phyloP scores from a whole-genome alignment of 2,888 invertebrate species.

The Eubasilissa splendida region DNA sequence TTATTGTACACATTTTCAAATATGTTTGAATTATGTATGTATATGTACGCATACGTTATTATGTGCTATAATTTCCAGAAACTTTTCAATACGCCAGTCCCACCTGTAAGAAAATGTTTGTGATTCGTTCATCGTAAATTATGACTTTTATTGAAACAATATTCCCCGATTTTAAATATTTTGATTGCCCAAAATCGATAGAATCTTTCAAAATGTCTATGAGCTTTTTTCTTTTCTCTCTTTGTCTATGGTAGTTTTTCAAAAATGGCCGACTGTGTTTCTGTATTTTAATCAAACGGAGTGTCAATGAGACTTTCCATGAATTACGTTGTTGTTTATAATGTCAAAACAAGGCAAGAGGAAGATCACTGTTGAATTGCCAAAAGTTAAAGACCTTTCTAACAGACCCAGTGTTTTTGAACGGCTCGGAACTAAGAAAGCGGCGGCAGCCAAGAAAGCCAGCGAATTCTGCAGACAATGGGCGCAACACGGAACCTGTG shows the following conservation, averaged over 20 bases:
- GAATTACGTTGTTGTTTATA: slow-evolving; percentile 54
- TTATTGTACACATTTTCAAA: too few species aligned
- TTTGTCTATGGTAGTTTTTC: slow-evolving; percentile 36
- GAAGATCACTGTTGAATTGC: slow-evolving; percentile 84
- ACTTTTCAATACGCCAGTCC: too few species aligned
- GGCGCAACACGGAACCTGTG: slow-evolving; percentile 84
- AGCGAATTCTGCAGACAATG: slow-evolving; percentile 84
- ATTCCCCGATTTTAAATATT: too few species aligned
- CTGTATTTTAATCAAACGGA: slow-evolving; percentile 48
- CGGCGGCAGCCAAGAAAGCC: slow-evolving; percentile 64
- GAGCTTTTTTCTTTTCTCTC: slow-evolving; percentile 8
- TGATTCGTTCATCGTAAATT: too few species aligned
- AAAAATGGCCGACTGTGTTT: slow-evolving; percentile 50
- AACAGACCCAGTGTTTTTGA: slow-evolving; percentile 86
- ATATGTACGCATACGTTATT: too few species aligned
- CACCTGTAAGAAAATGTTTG: too few species aligned
- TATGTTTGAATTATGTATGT: too few species aligned
- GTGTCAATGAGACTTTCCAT: slow-evolving; percentile 57
- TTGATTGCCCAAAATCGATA: slow-evolving; percentile 7
- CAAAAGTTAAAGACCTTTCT: slow-evolving; percentile 78
- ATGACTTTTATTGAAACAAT: too few species aligned
- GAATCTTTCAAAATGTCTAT: neutral
- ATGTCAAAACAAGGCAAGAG: slow-evolving; percentile 67
- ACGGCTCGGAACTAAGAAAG: slow-evolving; percentile 84
- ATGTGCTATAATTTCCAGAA: too few species aligned